Evolutionary conservation across 1,140 invertebrate species (phyloP).

Genomic region (Potamilus streckersoni): DNA sequence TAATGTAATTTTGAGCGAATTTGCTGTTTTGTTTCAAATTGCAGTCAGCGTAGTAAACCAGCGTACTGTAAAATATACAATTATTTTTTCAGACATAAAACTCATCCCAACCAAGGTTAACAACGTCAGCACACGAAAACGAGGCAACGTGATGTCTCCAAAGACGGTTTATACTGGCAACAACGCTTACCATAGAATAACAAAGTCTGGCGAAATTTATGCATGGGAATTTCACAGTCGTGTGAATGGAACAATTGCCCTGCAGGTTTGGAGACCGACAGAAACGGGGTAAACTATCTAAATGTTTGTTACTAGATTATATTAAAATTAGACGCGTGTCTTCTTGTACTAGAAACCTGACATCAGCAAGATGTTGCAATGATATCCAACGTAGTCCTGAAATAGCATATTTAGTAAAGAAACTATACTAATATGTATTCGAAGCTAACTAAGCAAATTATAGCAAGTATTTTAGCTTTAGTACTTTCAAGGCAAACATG

Average conservation of each 20-base stretch:
- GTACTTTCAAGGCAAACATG: too few relatives aligned
- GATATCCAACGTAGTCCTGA: too few relatives aligned
- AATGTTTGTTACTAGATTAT: too few relatives aligned
- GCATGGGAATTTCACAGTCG: constrained; percentile 13
- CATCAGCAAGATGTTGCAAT: too few relatives aligned
- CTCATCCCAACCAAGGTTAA: neutral
- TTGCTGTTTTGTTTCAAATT: neutral
- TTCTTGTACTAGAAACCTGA: too few relatives aligned
- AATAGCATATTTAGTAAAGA: too few relatives aligned
- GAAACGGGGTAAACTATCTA: too few relatives aligned
- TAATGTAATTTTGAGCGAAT: neutral
- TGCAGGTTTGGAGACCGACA: constrained; percentile 13
- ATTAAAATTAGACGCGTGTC: too few relatives aligned
- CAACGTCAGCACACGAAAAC: neutral
- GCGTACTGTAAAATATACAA: neutral
- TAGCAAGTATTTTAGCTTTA: too few relatives aligned
- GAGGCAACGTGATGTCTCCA: neutral
- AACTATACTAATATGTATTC: too few relatives aligned
- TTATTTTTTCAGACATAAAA: neutral
- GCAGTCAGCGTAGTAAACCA: neutral
- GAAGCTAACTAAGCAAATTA: too few relatives aligned
- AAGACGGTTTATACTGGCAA: constrained; percentile 4
- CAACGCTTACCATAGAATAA: constrained; percentile 1
- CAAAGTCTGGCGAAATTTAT: constrained; percentile 8
- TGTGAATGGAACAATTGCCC: constrained; percentile 1